Evolutionary conservation across 1,140 invertebrate species (phyloP), one percentile per base, ranked within the genome.

Genomic region (Wiebesia pumilae): DNA sequence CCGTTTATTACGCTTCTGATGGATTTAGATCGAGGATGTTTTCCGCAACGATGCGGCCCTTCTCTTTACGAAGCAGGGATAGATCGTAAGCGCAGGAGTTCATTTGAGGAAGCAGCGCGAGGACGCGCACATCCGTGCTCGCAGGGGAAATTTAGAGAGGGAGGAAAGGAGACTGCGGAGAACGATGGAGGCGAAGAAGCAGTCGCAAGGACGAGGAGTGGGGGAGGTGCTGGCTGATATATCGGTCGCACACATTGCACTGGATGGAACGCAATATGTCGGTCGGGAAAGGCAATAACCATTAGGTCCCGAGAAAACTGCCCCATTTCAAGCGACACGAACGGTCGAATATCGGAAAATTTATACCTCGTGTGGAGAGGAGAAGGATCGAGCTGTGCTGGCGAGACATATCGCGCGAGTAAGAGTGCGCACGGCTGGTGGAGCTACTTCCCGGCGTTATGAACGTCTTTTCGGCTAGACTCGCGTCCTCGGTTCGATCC

Each of bases 241-340:
- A 87, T 87, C 77, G 86, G 86, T 73, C 86, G 86, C 94, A 94
- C 94, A 95, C 94, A 95, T 95, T 95, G 94, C 94, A 94, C 92
- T 94, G 93, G 94, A 95, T 94, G 93, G 94, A 95, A 95, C 94
- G 94, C 94, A 95, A 95, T 95, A 95, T 95, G 94, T 95, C 94
- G 94, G 93, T 92, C 92, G 94, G 94, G 94, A 94, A 94, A 95
- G 94, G 94, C 94, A 95, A 95, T 95, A 95, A 95, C 94, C 94
- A 95, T 95, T 95, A 95, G 93, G 94, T 94, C 92, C 92, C 92
- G 92, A 94, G 94, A 94, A 95, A 95, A 94, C 94, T 94, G 94
- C 94, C 94, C 94, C 94, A 95, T 95, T 95, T 93, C 93, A 93
- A 93, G 94, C 94, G 94, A 95, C 94, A 94, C 93, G 93, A 93